Percentiles rank a stretch among this genome's conserved stretches.
Evolutionary conservation across 2,888 invertebrate genomes (phyloP).

Genomic region (Mactromeris polynyma): DNA sequence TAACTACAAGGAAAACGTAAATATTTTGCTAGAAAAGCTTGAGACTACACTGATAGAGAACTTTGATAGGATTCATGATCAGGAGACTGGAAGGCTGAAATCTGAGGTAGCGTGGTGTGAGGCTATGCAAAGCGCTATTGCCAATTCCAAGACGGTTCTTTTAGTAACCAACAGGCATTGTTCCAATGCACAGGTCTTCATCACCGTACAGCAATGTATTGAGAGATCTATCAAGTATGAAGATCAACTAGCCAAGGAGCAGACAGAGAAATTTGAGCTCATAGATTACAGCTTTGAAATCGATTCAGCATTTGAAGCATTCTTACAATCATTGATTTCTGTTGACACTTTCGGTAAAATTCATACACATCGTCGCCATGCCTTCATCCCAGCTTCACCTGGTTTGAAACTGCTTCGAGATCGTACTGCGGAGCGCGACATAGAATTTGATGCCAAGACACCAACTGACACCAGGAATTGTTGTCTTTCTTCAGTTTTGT

Average conservation of each 20-base stretch:
- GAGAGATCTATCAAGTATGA: conserved; percentile 66
- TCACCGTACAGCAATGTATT: conserved; percentile 67
- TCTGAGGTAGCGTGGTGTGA: conserved; percentile 63
- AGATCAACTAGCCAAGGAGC: conserved; percentile 63
- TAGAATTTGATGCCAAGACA: conserved; percentile 68
- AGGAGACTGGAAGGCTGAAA: conserved; percentile 52
- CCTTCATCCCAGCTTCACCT: conserved; percentile 63
- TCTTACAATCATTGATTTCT: conserved; percentile 64
- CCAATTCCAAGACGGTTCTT: conserved; percentile 66
- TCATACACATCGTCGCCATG: conserved; percentile 63
- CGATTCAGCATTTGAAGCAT: conserved; percentile 65
- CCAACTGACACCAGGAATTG: conserved; percentile 65
- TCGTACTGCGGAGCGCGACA: conserved; percentile 61
- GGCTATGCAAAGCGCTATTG: conserved; percentile 59
- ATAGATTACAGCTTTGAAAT: conserved; percentile 71
- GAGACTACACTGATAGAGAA: conserved; percentile 54
- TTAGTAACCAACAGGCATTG: conserved; percentile 68
- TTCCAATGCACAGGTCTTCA: conserved; percentile 70
- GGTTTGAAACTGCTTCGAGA: conserved; percentile 64
- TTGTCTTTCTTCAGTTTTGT: conserved; percentile 64
- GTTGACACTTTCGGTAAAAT: conserved; percentile 67
- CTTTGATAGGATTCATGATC: conserved; percentile 55
- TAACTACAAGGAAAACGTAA: conserved; percentile 68
- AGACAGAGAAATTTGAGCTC: conserved; percentile 59
- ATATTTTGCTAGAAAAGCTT: conserved; percentile 61